Conservation (phyloP, 2,113 vertebrate genomes). For the Cyphomyrus discorhynchus region DNA sequence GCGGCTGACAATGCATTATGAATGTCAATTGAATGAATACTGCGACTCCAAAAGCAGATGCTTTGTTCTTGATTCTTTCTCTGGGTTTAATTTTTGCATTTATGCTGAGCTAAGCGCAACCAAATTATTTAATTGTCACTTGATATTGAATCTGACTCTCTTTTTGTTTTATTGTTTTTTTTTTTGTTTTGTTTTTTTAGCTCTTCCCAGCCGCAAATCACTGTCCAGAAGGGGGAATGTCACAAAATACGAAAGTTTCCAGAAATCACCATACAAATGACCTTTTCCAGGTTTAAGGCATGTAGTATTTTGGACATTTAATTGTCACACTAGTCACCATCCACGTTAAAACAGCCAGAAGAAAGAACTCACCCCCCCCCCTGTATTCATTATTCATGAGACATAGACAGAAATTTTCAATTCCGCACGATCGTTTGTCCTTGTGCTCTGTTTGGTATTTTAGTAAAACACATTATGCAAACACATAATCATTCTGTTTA, state of each 20-base stretch:
- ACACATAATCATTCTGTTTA: neutral
- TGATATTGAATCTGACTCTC: conserved; percentile 64
- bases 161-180: conserved; percentile 64
- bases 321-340: neutral
- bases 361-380: neutral
- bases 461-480: neutral
- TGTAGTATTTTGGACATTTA: neutral
- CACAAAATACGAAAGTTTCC: neutral
- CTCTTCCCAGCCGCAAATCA: conserved; percentile 40
- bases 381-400: neutral
- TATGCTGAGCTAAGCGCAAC: conserved; percentile 65
- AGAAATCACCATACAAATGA: neutral
- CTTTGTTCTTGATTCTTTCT: conserved; percentile 52
- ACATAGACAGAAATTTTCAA: neutral
- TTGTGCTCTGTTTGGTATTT: neutral
- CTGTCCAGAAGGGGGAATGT: conserved; percentile 12
- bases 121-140: conserved; percentile 63
- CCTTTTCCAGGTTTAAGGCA: neutral
- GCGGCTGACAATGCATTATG: conserved; percentile 55
- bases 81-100: conserved; percentile 61
- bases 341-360: neutral
- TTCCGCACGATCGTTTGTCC: neutral
- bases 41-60: conserved; percentile 64
- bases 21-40: conserved; percentile 59
- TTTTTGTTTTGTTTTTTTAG: conserved; percentile 7